Evolutionary conservation across 2,113 vertebrate species (phyloP).

Genomic region (Clupea harengus): DNA sequence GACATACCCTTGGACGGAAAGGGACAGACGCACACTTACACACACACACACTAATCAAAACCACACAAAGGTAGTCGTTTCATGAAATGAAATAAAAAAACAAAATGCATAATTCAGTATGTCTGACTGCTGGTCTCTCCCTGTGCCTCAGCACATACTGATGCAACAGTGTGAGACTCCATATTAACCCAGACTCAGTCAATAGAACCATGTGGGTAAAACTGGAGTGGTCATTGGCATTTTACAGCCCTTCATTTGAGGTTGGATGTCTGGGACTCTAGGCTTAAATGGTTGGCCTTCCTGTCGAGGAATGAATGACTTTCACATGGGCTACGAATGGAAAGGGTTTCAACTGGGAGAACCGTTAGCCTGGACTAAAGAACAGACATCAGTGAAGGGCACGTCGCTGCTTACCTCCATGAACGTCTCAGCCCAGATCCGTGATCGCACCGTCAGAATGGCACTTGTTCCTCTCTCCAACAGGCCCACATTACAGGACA

Average conservation of each 20-base stretch:
- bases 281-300: constrained; percentile 17
- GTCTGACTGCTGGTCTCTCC: not conserved
- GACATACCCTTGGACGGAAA: constrained; percentile 26
- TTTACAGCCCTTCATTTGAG: constrained; percentile 11
- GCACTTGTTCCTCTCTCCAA: constrained; percentile 78
- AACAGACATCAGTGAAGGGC: not conserved
- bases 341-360: not conserved
- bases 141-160: not conserved
- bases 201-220: not conserved
- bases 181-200: not conserved
- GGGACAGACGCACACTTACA: constrained; percentile 7
- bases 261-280: not conserved
- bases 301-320: not conserved
- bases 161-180: not conserved
- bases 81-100: not conserved
- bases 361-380: not conserved
- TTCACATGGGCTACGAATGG: not conserved
- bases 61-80: not conserved
- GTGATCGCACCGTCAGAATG: constrained; percentile 80
- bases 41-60: not conserved
- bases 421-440: constrained; percentile 84
- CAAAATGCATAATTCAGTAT: not conserved
- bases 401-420: constrained; percentile 69
- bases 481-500: constrained; percentile 78
- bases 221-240: constrained; percentile 8